Evolutionary conservation across 2,113 vertebrate genomes (phyloP).

Genomic region (Sphaerodactylus townsendi): DNA sequence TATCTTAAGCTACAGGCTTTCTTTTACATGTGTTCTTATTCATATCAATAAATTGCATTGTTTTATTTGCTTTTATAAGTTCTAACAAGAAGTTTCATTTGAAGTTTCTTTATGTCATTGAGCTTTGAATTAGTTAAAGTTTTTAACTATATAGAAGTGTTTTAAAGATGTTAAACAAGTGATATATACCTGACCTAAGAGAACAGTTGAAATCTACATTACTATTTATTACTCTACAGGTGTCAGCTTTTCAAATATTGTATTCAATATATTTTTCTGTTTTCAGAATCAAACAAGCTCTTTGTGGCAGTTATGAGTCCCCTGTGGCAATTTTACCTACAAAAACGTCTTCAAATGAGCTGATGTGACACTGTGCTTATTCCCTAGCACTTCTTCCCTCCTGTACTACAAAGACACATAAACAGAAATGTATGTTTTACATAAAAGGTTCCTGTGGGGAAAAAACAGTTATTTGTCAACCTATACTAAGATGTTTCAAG

Average conservation of each 20-base stretch:
- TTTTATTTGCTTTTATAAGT: slow-evolving; percentile 37
- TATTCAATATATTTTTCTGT: slow-evolving; percentile 41
- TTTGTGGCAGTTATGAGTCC: slow-evolving; percentile 43
- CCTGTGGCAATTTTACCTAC: slow-evolving; percentile 38
- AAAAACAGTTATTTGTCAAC: slow-evolving; percentile 3
- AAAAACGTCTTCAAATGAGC: slow-evolving; percentile 27
- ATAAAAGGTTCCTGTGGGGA: slow-evolving; percentile 40
- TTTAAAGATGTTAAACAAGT: slow-evolving; percentile 19
- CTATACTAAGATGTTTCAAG: slow-evolving; percentile 29
- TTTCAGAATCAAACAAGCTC: not conserved
- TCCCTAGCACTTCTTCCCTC: not conserved
- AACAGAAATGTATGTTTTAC: slow-evolving; percentile 14
- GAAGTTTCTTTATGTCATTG: not conserved
- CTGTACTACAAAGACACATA: slow-evolving; percentile 29
- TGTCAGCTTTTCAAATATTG: slow-evolving; percentile 40
- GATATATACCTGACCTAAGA: slow-evolving; percentile 14
- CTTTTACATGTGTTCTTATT: slow-evolving; percentile 25
- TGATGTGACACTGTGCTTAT: slow-evolving; percentile 31
- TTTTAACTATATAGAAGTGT: slow-evolving; percentile 27
- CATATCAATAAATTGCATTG: slow-evolving; percentile 41
- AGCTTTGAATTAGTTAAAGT: slow-evolving; percentile 16
- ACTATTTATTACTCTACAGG: slow-evolving; percentile 36
- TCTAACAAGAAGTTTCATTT: slow-evolving; percentile 38
- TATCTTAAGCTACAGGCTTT: slow-evolving; percentile 12
- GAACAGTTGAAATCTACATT: slow-evolving; percentile 20